phyloP scores from a whole-genome alignment of 2,888 invertebrate genomes.

The Miltochrista miniata region DNA sequence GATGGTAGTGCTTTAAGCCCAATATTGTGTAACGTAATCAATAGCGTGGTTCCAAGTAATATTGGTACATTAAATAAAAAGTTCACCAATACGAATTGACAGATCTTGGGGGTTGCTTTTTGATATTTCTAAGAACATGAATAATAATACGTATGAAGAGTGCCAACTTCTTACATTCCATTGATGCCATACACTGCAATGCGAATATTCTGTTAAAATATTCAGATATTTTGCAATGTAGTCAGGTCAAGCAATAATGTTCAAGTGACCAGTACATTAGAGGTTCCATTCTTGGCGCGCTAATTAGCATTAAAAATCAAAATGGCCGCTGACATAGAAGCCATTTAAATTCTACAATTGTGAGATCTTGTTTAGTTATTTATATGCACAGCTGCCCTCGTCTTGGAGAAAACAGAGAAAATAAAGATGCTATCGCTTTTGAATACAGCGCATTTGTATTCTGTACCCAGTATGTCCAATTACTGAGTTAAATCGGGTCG shows the following conservation, averaged over 20 bases:
- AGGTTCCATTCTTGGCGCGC: constrained; percentile 1
- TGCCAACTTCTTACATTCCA: too few relatives aligned
- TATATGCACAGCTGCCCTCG: constrained; percentile 12
- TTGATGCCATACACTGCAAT: neutral
- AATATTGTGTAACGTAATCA: too few relatives aligned
- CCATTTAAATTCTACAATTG: constrained; percentile 27
- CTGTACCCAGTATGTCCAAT: constrained; percentile 26
- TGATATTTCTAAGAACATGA: too few relatives aligned
- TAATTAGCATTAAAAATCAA: constrained; percentile 14
- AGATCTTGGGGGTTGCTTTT: too few relatives aligned
- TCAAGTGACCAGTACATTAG: neutral
- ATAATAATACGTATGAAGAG: too few relatives aligned
- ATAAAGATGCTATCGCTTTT: constrained; percentile 35
- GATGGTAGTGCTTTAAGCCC: too few relatives aligned
- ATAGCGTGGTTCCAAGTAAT: too few relatives aligned
- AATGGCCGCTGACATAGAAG: constrained; percentile 19
- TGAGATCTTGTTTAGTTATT: constrained; percentile 18
- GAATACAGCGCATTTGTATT: constrained; percentile 29
- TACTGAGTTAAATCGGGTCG: constrained; percentile 8
- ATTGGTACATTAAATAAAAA: too few relatives aligned
- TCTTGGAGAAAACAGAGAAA: constrained; percentile 36
- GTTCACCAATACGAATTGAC: too few relatives aligned
- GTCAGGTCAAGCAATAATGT: neutral
- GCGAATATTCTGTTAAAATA: neutral
- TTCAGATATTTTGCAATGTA: neutral